Evolutionary conservation across 2,888 invertebrate species (phyloP), one percentile per base, ranked within the genome.

Genomic region (Epiblema foenella): DNA sequence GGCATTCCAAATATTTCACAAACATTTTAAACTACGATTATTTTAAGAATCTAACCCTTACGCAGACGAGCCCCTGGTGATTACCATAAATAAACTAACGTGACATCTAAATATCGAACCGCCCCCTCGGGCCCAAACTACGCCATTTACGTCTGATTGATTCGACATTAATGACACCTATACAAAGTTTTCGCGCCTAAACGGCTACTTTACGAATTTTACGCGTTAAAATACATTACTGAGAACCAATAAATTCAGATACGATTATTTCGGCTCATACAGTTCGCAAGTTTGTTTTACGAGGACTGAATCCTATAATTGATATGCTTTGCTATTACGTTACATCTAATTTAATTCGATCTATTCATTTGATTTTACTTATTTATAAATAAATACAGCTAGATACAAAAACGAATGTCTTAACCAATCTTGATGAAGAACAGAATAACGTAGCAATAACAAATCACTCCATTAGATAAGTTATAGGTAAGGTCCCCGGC

Each of bases 91-190:
- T 86, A 87, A 83, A 82, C 79, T 80, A 79, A 75, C 76, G 79
- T 79, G 79, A 80, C 78, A 80, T 83, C 83, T 64, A 59, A 68
- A 65, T 58, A 67, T 74, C 60, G 20, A 51, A 65, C 37, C 75
- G 77, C 79, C 82, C 82, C 65, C 49, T 83, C 77, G 87, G 80
- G 84, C 84, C 82, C 79, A 75, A 78, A 76, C 78, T 79, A 81
- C 83, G 83, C 85, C 85, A 81, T 75, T 74, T 83, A 77, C 75
- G 59, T 63, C 82, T 89, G 90, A 91, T 90, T 91, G 91, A 92
- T 93, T 88, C 79, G 82, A 86, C 85, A 85, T 85, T 91, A 90
- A 93, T 92, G 86, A 87, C 82, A 83, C 79, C 81, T 77, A 75
- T 77, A 79, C 78, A 85, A 91, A 90, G 86, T 91, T 91, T 86